Conservation (phyloP, 2,888 invertebrate species). For the Crossocerus cetratus region DNA sequence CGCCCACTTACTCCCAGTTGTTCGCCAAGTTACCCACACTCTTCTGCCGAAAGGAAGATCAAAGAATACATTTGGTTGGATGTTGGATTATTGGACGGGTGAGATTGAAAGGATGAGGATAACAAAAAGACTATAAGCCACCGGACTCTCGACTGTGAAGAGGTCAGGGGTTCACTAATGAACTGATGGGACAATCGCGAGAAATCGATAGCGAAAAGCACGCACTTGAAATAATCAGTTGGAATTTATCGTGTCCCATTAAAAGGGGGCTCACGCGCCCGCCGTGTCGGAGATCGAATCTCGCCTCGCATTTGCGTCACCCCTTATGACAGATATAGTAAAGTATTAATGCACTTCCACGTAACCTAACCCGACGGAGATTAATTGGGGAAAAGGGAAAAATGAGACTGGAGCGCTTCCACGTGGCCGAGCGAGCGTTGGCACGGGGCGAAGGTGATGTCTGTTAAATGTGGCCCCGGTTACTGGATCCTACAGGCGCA, state of each 20-base stretch:
- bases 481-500: not conserved
- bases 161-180: no score
- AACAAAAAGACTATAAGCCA: no score
- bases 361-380: slow-evolving; percentile 14
- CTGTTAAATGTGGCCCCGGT: not conserved
- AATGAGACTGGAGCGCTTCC: slow-evolving; percentile 9
- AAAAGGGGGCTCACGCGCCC: no score
- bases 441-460: slow-evolving; percentile 21
- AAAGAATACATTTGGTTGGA: no score
- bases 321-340: no score
- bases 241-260: no score
- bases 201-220: no score
- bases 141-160: no score
- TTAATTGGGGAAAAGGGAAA: slow-evolving; percentile 39
- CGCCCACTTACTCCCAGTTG: not conserved
- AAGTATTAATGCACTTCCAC: not conserved
- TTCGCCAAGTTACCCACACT: not conserved
- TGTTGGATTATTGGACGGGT: no score
- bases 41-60: not conserved
- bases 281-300: not conserved
- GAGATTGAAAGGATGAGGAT: no score
- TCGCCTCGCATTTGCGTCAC: not conserved
- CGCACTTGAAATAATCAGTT: no score
- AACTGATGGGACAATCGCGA: no score
- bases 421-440: slow-evolving; percentile 10